These are phyloP conservation scores for Neelides folsomi DNA, from an alignment of 2,888 invertebrate species.

Conservation along the genomic window DNA sequence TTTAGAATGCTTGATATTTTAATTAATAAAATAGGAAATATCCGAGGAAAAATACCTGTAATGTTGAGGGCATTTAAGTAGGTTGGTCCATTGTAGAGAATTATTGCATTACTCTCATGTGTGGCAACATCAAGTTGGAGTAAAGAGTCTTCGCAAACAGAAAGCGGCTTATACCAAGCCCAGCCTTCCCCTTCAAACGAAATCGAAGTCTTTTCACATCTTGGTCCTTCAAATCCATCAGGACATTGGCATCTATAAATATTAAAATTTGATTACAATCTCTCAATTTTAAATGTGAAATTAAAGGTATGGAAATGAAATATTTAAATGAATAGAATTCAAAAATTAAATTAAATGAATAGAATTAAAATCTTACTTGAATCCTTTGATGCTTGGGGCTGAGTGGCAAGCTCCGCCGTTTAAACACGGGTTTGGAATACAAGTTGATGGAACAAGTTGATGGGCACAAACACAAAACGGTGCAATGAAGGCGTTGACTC, in stretches of 20 bases:
- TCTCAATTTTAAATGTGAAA: conserved; percentile 3
- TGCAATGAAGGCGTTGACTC: conserved; percentile 70
- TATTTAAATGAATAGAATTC: conserved; percentile 7
- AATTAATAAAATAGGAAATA: no score
- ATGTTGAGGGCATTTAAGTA: conserved; percentile 16
- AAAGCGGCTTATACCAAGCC: conserved; percentile 79
- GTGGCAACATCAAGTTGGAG: conserved; percentile 71
- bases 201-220: conserved; percentile 76
- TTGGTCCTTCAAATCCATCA: conserved; percentile 64
- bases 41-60: conserved; percentile 14
- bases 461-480: conserved; percentile 52
- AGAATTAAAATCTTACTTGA: conserved; percentile 7
- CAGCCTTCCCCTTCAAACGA: conserved; percentile 83
- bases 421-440: conserved; percentile 35
- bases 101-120: conserved; percentile 58
- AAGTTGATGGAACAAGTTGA: conserved; percentile 35
- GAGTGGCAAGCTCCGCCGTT: conserved; percentile 25
- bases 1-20: no score
- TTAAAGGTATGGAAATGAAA: not conserved
- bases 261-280: not conserved
- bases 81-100: conserved; percentile 79
- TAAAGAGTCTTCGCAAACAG: conserved; percentile 70
- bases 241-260: conserved; percentile 62
- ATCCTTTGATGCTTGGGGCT: conserved; percentile 17
- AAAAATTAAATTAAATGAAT: not conserved